A percentile compares a stretch with the other conserved stretches of the same genome.
Conservation (phyloP, 2,888 invertebrate genomes). For the Seira musarum region DNA sequence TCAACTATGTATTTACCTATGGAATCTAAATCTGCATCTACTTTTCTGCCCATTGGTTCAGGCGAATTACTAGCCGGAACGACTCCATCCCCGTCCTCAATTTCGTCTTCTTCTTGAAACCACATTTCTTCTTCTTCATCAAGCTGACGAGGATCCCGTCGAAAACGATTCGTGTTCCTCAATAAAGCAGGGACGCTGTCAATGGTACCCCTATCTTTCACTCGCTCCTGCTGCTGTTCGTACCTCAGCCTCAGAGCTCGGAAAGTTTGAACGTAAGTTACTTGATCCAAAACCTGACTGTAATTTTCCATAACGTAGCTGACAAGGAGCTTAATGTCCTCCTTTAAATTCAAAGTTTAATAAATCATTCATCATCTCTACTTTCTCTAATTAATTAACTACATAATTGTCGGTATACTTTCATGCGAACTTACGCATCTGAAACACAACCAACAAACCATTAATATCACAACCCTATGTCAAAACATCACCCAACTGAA, state of each 20-base stretch:
- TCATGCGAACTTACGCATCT: no score
- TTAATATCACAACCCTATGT: no score
- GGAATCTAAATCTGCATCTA: slow-evolving; percentile 78
- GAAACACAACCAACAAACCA: no score
- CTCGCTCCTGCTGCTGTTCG: slow-evolving; percentile 92
- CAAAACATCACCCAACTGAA: no score
- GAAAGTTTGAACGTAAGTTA: slow-evolving; percentile 99
- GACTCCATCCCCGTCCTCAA: slow-evolving; percentile 78
- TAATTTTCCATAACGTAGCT: slow-evolving; percentile 97
- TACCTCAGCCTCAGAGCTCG: slow-evolving; percentile 91
- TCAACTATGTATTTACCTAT: slow-evolving; percentile 73
- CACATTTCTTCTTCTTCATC: slow-evolving; percentile 99
- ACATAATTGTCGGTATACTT: no score
- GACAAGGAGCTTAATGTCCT: slow-evolving; percentile 91
- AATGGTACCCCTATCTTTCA: slow-evolving; percentile 80
- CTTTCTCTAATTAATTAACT: no score
- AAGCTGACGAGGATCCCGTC: slow-evolving; percentile 92
- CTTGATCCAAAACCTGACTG: slow-evolving; percentile 92
- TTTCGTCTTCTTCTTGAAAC: slow-evolving; percentile 98
- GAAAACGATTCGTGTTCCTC: slow-evolving; percentile 82
- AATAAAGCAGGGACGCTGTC: slow-evolving; percentile 85
- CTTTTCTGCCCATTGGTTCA: slow-evolving; percentile 75
- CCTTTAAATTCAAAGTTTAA: slow-evolving; percentile 72
- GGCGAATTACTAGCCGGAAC: slow-evolving; percentile 71
- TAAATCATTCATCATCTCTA: neutral